Base-by-base conservation (phyloP, 2,797 vertebrate species). In the Buphagus erythrorhynchus region DNA sequence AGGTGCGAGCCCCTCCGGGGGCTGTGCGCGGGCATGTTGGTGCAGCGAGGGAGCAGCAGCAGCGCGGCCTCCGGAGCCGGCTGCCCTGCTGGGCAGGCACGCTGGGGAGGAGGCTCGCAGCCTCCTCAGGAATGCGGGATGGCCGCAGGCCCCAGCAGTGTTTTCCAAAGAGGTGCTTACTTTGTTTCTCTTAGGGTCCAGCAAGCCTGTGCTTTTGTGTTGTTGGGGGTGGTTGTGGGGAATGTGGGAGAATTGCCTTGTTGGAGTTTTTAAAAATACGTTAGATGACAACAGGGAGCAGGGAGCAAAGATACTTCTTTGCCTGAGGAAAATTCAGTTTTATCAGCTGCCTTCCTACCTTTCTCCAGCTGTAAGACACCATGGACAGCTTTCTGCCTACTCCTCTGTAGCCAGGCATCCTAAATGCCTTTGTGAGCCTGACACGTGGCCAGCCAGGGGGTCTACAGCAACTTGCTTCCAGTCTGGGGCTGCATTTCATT, bases 61-160 rank as follows among this genome's bases (percentile, higher is more conserved):
- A 2, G 28, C 0, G 4, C 6, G 69, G 79, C n/a, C 80, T 6
- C 18, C 22, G 1, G 46, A 36, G 86, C 68, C 46, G 45, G 62
- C 91, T 46, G 84, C 92, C 90, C 93, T 33, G 93, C 95, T 63
- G 74, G 85, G 90, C 95, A 46, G 92, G 94, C 84, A 25, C 18
- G 33, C 77, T 3, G 66, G 83, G 94, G 86, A 96, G 91, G 91
- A 62, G 65, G 78, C 93, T 29, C 22, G 4, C 57, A 16, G 91
- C 84, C 86, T 42, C 77, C 91, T 96, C 86, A 78, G 97, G 95
- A 97, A 97, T 96, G 96, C 31, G 3, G 59, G 62, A 89, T 95
- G 96, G 97, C 97, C 93, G 83, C 87, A 77, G 96, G 96, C 97
- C 87, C 55, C 93, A 16, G 84, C 31, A 69, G n/a, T 57, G 87